phyloP scores from a whole-genome alignment of 1,140 invertebrate species.

The Lethrus apterus region DNA sequence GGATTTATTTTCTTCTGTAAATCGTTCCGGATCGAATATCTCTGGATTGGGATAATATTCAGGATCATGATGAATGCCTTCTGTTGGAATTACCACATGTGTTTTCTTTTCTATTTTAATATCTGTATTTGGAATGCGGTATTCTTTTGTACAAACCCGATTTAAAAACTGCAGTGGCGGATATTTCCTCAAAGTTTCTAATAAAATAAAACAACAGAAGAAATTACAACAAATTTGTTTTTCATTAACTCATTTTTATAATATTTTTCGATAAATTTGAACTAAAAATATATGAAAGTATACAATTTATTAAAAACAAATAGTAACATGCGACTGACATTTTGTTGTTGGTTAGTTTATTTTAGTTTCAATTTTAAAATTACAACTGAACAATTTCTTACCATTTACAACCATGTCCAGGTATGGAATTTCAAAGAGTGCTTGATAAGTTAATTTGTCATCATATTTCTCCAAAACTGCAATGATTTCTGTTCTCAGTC shows the following conservation, averaged over 20 bases:
- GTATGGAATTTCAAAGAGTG: slow-evolving; percentile 46
- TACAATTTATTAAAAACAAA: neutral
- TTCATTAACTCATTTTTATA: neutral
- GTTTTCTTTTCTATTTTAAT: neutral
- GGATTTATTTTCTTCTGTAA: slow-evolving; percentile 5
- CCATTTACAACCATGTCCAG: slow-evolving; percentile 37
- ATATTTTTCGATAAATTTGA: neutral
- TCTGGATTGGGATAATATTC: slow-evolving; percentile 14
- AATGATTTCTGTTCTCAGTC: slow-evolving; percentile 43
- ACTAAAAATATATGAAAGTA: neutral
- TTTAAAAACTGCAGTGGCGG: neutral
- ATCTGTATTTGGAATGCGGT: slow-evolving; percentile 1
- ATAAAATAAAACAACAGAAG: slow-evolving; percentile 3
- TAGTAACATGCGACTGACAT: neutral
- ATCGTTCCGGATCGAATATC: slow-evolving; percentile 6
- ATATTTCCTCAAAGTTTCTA: slow-evolving; percentile 14
- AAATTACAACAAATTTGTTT: too few species aligned
- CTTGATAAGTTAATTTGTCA: slow-evolving; percentile 47
- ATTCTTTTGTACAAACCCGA: slow-evolving; percentile 8
- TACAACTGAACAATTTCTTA: slow-evolving; percentile 7
- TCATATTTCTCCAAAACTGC: slow-evolving; percentile 40
- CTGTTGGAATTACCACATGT: neutral
- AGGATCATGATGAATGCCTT: slow-evolving; percentile 8
- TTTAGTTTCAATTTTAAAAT: neutral
- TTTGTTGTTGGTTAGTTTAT: neutral